These are phyloP conservation scores for Centropus bengalensis DNA, from an alignment of 2,113 vertebrate genomes.

Conservation along the genomic window DNA sequence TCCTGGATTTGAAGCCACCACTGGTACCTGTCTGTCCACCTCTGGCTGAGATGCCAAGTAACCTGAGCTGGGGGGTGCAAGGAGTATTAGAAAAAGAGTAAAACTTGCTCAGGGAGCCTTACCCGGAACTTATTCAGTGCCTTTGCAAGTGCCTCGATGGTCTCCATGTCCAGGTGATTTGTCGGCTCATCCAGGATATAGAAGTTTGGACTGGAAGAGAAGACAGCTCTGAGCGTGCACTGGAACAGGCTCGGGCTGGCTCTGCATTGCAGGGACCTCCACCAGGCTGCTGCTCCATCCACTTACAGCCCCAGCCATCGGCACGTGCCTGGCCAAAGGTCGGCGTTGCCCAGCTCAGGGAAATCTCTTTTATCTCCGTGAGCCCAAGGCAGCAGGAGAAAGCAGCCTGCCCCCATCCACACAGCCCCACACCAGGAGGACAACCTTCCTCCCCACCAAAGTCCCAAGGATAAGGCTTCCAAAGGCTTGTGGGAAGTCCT, in stretches of 20 bases:
- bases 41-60: background rate
- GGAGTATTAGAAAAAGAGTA: accelerated
- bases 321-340: background rate
- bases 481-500: background rate
- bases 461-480: background rate
- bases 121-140: slow-evolving; percentile 92
- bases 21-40: background rate
- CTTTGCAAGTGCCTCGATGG: slow-evolving; percentile 92
- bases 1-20: background rate
- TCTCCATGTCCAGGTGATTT: slow-evolving; percentile 99
- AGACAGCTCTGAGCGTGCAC: background rate
- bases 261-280: background rate
- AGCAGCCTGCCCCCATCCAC: background rate
- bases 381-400: background rate
- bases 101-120: background rate
- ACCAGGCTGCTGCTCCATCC: background rate
- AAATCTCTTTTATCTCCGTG: background rate
- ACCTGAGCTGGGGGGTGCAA: background rate
- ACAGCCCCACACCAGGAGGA: background rate
- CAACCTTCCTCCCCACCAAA: background rate
- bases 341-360: accelerated
- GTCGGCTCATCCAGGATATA: slow-evolving; percentile 97
- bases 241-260: background rate
- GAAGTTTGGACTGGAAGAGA: slow-evolving; percentile 90
- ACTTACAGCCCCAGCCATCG: background rate